These are phyloP conservation scores for Drosophila melanogaster DNA, from an alignment of 1,140 invertebrate species.

Conservation along the genomic window DNA sequence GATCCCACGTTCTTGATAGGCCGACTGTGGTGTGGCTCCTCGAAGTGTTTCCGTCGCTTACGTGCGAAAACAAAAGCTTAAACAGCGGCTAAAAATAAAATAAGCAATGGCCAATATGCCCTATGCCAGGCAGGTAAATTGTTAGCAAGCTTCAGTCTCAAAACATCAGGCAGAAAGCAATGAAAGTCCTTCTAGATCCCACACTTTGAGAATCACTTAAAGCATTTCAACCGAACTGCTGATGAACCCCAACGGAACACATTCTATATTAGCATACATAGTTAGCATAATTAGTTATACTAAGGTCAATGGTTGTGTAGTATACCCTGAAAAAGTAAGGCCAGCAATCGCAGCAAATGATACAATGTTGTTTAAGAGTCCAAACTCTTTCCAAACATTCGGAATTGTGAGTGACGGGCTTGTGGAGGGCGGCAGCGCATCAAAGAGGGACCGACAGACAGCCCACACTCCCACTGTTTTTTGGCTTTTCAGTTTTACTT, in stretches of 20 bases:
- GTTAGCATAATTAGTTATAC: no score
- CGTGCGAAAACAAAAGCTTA: conserved; percentile 51
- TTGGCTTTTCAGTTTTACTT: conserved; percentile 10
- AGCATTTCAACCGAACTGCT: no score
- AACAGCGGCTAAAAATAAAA: conserved; percentile 9
- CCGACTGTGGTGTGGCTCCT: conserved; percentile 62
- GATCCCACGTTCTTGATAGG: conserved; percentile 43
- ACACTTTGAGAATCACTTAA: background rate
- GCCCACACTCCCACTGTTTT: conserved; percentile 1
- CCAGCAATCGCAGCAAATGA: background rate
- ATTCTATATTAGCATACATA: no score
- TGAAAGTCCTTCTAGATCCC: background rate
- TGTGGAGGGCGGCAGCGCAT: conserved; percentile 40
- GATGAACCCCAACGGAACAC: no score
- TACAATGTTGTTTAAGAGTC: conserved; percentile 40
- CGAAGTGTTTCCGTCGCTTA: conserved; percentile 64
- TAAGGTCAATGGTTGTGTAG: no score
- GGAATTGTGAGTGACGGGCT: conserved; percentile 5
- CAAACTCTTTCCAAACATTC: conserved; percentile 36
- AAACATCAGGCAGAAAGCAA: no score
- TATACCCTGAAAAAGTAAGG: background rate
- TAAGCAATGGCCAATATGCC: background rate
- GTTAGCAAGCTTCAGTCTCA: background rate
- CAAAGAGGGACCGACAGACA: conserved; percentile 26
- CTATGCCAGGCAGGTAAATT: background rate